Evolutionary conservation across 2,113 vertebrate genomes (phyloP).

Genomic region (Mugil cephalus): DNA sequence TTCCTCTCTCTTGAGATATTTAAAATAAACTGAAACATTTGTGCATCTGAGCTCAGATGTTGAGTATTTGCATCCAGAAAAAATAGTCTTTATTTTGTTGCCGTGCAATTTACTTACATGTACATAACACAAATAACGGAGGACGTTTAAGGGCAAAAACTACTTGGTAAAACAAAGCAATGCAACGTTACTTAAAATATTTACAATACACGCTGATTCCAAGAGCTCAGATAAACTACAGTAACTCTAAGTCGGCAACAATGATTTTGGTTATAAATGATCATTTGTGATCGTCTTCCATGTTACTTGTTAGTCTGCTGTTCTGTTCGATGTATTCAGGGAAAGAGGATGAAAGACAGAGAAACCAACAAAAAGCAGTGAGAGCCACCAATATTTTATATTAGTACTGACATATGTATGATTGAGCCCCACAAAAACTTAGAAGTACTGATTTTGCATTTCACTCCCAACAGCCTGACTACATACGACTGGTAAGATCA

Average conservation of each 20-base stretch:
- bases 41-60: constrained; percentile 29
- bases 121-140: background rate
- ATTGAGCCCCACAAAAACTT: too few relatives aligned
- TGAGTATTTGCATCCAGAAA: background rate
- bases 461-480: too few relatives aligned
- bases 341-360: too few relatives aligned
- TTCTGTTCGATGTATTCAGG: background rate
- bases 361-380: too few relatives aligned
- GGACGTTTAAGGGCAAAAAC: background rate
- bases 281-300: too few relatives aligned
- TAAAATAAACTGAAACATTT: constrained; percentile 46
- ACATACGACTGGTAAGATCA: too few relatives aligned
- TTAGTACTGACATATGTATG: too few relatives aligned
- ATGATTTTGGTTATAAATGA: too few relatives aligned
- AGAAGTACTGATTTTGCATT: too few relatives aligned
- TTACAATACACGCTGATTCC: constrained; percentile 19
- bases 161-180: constrained; percentile 5
- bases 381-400: too few relatives aligned
- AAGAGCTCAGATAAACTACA: too few relatives aligned
- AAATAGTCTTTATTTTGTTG: constrained; percentile 27
- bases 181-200: background rate
- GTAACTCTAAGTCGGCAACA: background rate
- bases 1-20: background rate
- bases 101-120: constrained; percentile 26
- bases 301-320: background rate